Percentiles rank a stretch among this genome's conserved stretches.
These are phyloP conservation scores for Mythimna pallens DNA, from an alignment of 2,888 invertebrate genomes.

Conservation along the genomic window DNA sequence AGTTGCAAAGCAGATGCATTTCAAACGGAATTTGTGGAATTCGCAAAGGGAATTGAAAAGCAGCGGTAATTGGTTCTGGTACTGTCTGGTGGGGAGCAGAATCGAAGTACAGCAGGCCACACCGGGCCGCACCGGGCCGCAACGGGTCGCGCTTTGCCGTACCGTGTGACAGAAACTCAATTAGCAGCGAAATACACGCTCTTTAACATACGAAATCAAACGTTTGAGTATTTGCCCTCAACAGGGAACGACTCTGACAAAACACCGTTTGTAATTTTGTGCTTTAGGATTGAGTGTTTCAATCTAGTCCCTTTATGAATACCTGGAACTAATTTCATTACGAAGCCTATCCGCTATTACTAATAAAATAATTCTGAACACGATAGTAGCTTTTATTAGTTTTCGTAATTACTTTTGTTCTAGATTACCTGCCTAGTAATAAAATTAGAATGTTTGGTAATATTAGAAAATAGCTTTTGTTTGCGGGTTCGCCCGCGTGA, in stretches of 20 bases:
- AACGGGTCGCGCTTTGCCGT: conserved; percentile 4
- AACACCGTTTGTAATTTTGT: conserved; percentile 18
- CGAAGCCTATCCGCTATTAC: neutral
- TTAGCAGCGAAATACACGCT: conserved; percentile 67
- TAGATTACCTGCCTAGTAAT: neutral
- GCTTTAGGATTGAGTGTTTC: conserved; percentile 11
- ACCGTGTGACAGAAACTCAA: conserved; percentile 68
- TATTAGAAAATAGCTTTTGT: neutral
- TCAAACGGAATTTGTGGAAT: conserved; percentile 63
- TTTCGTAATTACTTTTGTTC: conserved; percentile 16
- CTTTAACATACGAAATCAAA: conserved; percentile 64
- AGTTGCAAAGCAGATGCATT: conserved; percentile 43
- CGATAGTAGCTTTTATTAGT: neutral
- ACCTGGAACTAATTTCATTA: conserved; percentile 28
- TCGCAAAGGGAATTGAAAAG: conserved; percentile 78
- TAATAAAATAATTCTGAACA: neutral
- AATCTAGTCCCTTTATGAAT: conserved; percentile 10
- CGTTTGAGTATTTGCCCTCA: conserved; percentile 45
- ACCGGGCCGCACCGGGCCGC: conserved; percentile 33
- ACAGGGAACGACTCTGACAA: conserved; percentile 34
- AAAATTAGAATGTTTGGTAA: conserved; percentile 1
- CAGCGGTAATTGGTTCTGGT: conserved; percentile 64
- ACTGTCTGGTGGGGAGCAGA: conserved; percentile 53
- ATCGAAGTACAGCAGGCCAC: conserved; percentile 47
- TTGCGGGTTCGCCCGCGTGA: no score